Percentiles rank a stretch among this genome's conserved stretches.
Evolutionary conservation across 2,888 invertebrate genomes (phyloP).

Genomic region (Himalopsyche kuldschensis): DNA sequence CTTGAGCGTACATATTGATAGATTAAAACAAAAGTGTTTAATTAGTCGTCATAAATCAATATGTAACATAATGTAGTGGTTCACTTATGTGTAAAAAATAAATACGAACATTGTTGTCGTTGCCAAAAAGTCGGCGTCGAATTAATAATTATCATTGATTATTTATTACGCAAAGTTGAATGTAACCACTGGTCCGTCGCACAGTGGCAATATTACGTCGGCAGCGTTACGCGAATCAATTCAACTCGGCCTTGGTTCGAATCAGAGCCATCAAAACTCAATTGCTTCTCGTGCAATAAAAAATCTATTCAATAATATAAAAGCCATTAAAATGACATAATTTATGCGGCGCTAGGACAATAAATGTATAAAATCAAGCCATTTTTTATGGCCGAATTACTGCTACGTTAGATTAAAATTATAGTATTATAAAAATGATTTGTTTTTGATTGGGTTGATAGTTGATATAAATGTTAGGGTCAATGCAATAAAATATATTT

Average conservation of each 20-base stretch:
- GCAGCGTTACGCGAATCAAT: background rate
- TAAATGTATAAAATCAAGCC: background rate
- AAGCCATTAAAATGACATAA: background rate
- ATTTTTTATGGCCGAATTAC: background rate
- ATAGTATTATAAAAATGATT: background rate
- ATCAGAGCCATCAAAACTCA: background rate
- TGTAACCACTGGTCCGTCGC: background rate
- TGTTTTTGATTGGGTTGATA: background rate
- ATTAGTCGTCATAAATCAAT: no score
- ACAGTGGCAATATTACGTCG: background rate
- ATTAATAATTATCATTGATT: no score
- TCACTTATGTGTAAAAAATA: no score
- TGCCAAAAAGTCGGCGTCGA: no score
- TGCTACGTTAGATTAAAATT: background rate
- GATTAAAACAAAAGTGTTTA: no score
- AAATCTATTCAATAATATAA: background rate
- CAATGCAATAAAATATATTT: no score
- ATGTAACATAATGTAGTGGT: no score
- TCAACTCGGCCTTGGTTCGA: background rate
- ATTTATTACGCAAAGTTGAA: background rate
- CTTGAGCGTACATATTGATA: no score
- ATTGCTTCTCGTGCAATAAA: background rate
- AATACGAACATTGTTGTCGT: no score
- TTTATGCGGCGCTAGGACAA: background rate
- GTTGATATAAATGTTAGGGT: no score